Base-by-base conservation (phyloP, 2,888 invertebrate species). In the Trypoxylon attenuatum region DNA sequence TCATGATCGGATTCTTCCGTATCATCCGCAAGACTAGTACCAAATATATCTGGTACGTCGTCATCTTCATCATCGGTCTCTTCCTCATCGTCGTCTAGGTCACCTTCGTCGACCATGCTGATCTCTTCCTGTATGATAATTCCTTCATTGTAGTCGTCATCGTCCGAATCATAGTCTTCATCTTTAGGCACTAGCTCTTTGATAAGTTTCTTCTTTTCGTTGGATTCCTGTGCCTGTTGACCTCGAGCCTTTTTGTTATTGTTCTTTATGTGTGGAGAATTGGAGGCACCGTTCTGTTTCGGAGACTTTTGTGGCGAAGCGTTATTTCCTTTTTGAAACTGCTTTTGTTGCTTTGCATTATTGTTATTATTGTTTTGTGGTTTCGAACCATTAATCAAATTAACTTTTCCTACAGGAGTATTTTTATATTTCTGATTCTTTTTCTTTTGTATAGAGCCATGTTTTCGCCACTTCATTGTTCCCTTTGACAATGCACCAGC, bases 361-460 rank as follows among this genome's bases (percentile, higher is more conserved):
- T 15, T 45, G 13, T 42, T 38, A 0, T 15, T 45, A 16, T 42
- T 38, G 19, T 56, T 61, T 3, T 19, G n/a, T 4, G 13, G 0
- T 8, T 62, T 62, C 0, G 50, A 57, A 2, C 46, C 53, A 2
- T 65, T 76, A 10, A 81, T 63, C 4, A 81, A 18, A 1, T 64
- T 5, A 1, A 78, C 62, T 64, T 82, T 84, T 4, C 73, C 78
- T 0, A 41, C 49, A 0, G 77, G 71, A 0, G 77, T 79, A 8
- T 73, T 64, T 23, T 81, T 83, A 25, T 80, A 78, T 57, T 82
- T 80, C 10, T 69, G 61, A 2, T 19, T 57, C 21, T 73, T 73
- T 0, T 73, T 69, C 8, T 74, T 73, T 0, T 62, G 59, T 15
- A 73, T 1, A 15, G 49, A 50, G 10, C 69, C 62, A 5, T 25